These are phyloP conservation scores for Strix occidentalis DNA, from an alignment of 2,797 vertebrate species.

Conservation along the genomic window DNA sequence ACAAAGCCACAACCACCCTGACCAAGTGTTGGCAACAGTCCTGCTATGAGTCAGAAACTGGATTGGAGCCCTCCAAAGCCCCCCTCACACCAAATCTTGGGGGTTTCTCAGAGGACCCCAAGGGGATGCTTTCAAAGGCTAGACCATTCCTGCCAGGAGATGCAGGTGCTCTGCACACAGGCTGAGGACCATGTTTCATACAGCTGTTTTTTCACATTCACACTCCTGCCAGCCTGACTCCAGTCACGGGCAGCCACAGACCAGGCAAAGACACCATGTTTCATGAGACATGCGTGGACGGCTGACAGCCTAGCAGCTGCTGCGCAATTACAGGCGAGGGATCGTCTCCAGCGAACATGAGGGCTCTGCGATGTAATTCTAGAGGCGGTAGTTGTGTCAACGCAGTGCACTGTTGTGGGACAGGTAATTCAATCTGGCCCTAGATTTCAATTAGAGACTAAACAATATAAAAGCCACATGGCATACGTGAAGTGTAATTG, in stretches of 20 bases:
- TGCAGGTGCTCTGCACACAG: not conserved
- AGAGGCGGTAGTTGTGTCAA: not conserved
- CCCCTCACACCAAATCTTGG: not conserved
- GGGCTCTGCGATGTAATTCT: not conserved
- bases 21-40: not conserved
- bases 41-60: not conserved
- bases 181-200: not conserved
- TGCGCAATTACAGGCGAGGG: accelerated
- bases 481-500: not conserved
- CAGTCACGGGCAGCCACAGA: accelerated
- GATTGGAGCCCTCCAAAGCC: not conserved
- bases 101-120: not conserved
- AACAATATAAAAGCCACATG: slow-evolving; percentile 53
- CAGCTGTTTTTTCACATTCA: not conserved
- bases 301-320: not conserved
- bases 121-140: not conserved
- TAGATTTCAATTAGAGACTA: not conserved
- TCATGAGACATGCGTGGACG: accelerated
- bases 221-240: not conserved
- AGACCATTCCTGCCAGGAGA: not conserved
- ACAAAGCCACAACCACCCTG: not conserved
- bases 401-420: not conserved
- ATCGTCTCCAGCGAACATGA: accelerated
- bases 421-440: slow-evolving; percentile 38
- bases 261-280: not conserved